Conservation (phyloP, 2,888 invertebrate genomes). For the Polydrusus tereticollis region DNA sequence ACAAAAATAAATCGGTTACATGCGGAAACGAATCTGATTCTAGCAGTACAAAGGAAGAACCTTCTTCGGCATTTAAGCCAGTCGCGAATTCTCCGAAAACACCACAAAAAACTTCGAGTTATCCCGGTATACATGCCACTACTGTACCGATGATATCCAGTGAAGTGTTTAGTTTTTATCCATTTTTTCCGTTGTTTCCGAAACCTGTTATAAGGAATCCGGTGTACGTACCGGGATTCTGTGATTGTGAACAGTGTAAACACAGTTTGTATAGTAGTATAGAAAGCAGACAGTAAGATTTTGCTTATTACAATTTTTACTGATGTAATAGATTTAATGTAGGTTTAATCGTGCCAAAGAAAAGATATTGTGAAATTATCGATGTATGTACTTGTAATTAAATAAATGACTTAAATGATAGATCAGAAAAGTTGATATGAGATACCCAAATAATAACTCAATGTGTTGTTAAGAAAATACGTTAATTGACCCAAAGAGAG, state of each 20-base stretch:
- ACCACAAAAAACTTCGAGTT: constrained; percentile 48
- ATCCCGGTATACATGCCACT: constrained; percentile 56
- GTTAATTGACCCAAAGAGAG: too few species aligned
- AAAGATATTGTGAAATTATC: background rate
- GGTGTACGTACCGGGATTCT: constrained; percentile 67
- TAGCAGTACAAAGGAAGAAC: constrained; percentile 54
- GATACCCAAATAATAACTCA: too few species aligned
- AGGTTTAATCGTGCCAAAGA: constrained; percentile 13
- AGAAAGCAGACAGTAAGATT: constrained; percentile 54
- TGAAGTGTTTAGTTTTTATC: constrained; percentile 66
- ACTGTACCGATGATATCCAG: constrained; percentile 62
- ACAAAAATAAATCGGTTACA: constrained; percentile 38
- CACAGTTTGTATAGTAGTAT: constrained; percentile 60
- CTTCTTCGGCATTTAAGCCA: constrained; percentile 64
- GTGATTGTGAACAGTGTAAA: constrained; percentile 67
- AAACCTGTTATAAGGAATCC: constrained; percentile 65
- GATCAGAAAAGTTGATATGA: too few species aligned
- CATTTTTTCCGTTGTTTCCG: constrained; percentile 66
- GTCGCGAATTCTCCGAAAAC: constrained; percentile 56
- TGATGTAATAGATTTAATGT: background rate
- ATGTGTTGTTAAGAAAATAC: too few species aligned
- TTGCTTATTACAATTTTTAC: background rate
- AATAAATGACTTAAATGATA: too few species aligned
- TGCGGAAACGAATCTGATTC: constrained; percentile 41
- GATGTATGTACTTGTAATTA: background rate